Percentiles rank a stretch among this genome's conserved stretches.
Evolutionary conservation across 2,113 vertebrate species (phyloP).

Genomic region (Labrus mixtus): DNA sequence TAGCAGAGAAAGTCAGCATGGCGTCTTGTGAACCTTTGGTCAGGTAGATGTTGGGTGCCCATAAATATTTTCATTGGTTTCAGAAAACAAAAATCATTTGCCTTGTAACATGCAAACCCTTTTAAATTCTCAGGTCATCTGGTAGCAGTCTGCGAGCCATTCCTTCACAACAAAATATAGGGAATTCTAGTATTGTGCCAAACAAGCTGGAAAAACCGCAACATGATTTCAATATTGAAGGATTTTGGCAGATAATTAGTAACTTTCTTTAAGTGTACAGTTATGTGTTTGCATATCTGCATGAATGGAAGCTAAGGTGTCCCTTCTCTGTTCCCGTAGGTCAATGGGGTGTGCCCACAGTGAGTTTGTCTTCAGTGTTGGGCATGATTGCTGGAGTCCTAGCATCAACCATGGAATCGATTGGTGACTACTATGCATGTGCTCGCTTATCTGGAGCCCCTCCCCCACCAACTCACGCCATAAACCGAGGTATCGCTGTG

Average conservation of each 20-base stretch:
- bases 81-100: background rate
- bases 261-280: background rate
- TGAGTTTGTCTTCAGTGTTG: conserved; percentile 84
- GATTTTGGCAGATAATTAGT: background rate
- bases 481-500: conserved; percentile 85
- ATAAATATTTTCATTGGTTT: background rate
- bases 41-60: background rate
- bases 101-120: background rate
- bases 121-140: background rate
- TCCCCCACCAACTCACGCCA: conserved; percentile 83
- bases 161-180: background rate
- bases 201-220: background rate
- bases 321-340: conserved; percentile 58
- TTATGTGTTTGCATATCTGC: background rate
- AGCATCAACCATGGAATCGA: conserved; percentile 86
- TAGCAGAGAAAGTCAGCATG: background rate
- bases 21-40: background rate
- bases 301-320: background rate
- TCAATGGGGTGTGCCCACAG: conserved; percentile 85
- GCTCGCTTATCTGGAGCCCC: conserved; percentile 85
- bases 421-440: conserved; percentile 86
- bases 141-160: background rate
- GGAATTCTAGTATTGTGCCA: background rate
- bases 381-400: conserved; percentile 86
- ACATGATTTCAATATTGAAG: background rate